Base-by-base conservation (phyloP, 1,140 invertebrate species). In the Saccostrea echinata region DNA sequence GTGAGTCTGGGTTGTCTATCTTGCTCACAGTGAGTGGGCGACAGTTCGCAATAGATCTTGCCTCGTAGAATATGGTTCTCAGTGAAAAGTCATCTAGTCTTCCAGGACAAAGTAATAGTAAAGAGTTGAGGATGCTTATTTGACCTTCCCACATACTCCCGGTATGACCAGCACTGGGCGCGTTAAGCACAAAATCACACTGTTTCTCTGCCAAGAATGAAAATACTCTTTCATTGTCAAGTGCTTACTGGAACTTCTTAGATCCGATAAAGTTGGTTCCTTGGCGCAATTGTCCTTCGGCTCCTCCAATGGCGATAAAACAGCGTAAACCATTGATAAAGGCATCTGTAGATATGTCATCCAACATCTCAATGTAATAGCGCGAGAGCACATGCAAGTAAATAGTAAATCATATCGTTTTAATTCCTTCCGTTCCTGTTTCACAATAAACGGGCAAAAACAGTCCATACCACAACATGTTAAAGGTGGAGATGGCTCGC, bases 131-230 rank as follows among this genome's bases (percentile, higher is more conserved):
- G 84, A 92, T 86, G 88, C 89, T 82, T 76, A 92, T 92, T 53
- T 91, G 91, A 30, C 91, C 13, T 76, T 91, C 90, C 91, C 90
- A 92, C 8, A 90, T 85, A 3, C 90, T 90, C 24, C 90, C 89
- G 24, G 27, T 88, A 53, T 91, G 90, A 71, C 21, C 21, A 24
- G 64, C 64, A 71, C 64, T 71, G 27, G 64, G 64, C 8, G 64
- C 64, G 21, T 71, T 71, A 6, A 71, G 27, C 6, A 71, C 64
- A 71, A 71, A 71, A 8, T 71, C 64, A 71, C 64, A 6, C 30
- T 71, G 68, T 24, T 71, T 71, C 11, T 71, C n/a, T 71, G 68
- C 30, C 4, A 71, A 33, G 30, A 27, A 71, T 71, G 68, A 2
- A 71, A 9, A 3, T 33, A 71, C 21, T 71, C 11, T 3, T 6